A percentile compares a stretch with the other conserved stretches of the same genome.
Evolutionary conservation across 2,888 invertebrate species (phyloP).

Genomic region (Agriotes lineatus): DNA sequence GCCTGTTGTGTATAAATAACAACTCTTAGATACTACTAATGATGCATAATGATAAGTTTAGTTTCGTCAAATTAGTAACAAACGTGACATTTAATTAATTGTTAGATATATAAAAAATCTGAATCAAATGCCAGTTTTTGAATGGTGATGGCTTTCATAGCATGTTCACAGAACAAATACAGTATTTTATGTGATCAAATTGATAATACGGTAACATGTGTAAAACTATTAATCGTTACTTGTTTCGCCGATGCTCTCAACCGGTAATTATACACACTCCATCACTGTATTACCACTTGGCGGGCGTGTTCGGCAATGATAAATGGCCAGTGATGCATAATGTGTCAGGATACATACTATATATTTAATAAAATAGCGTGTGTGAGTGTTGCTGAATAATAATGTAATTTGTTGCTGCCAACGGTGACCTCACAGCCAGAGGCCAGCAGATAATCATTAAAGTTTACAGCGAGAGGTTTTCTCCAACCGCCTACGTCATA

Average conservation of each 20-base stretch:
- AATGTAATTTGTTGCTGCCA: conserved; percentile 63
- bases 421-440: conserved; percentile 59
- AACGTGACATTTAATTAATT: no score
- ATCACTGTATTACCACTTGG: conserved; percentile 60
- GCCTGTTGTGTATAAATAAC: no score
- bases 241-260: conserved; percentile 56
- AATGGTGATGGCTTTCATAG: neutral
- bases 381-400: conserved; percentile 61
- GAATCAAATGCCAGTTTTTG: neutral
- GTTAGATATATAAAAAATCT: no score
- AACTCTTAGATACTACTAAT: no score
- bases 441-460: conserved; percentile 60
- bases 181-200: conserved; percentile 30
- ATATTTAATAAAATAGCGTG: conserved; percentile 60
- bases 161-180: conserved; percentile 19
- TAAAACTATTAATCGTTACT: conserved; percentile 58
- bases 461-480: conserved; percentile 59
- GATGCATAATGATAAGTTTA: no score
- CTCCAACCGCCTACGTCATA: conserved; percentile 58
- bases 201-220: conserved; percentile 55
- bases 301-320: conserved; percentile 60
- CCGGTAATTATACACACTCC: conserved; percentile 60
- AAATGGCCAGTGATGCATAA: conserved; percentile 59
- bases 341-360: conserved; percentile 58
- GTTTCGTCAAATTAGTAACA: no score